These are phyloP conservation scores for Theonella swinhoei DNA, from an alignment of 37 sponge, comb jelly and placozoan genomes.

Conservation along the genomic window DNA sequence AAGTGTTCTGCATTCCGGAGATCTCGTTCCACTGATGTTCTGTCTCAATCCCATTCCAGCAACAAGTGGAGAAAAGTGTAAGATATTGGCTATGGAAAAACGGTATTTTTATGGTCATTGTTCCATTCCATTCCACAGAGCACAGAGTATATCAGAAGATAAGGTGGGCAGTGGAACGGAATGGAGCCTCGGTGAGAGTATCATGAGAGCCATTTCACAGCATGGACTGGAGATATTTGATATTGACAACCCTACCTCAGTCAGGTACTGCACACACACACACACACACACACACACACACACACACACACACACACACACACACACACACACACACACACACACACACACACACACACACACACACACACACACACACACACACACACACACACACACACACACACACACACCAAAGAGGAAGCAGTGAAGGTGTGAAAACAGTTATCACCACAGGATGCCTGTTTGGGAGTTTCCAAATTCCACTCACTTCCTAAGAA, in stretches of 20 bases:
- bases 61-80: not conserved
- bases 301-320: too few species aligned
- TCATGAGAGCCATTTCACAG: conserved; percentile 32
- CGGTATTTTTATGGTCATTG: not conserved
- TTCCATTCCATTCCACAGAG: not conserved
- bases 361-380: too few species aligned
- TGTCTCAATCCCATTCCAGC: not conserved
- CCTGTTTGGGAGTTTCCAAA: too few species aligned
- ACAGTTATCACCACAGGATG: too few species aligned
- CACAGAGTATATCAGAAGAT: not conserved
- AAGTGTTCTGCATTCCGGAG: not conserved
- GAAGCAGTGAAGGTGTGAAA: too few species aligned
- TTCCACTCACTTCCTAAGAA: too few species aligned
- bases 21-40: not conserved
- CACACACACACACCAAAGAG: too few species aligned
- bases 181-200: conserved; percentile 58
- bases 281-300: not conserved
- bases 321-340: too few species aligned
- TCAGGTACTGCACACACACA: conserved; percentile 15
- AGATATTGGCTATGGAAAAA: not conserved
- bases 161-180: conserved; percentile 1
- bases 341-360: too few species aligned
- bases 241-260: conserved; percentile 40
- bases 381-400: too few species aligned
- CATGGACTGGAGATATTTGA: conserved; percentile 17